Conservation (phyloP, 2,113 vertebrate genomes). For the Alethe diademata region DNA sequence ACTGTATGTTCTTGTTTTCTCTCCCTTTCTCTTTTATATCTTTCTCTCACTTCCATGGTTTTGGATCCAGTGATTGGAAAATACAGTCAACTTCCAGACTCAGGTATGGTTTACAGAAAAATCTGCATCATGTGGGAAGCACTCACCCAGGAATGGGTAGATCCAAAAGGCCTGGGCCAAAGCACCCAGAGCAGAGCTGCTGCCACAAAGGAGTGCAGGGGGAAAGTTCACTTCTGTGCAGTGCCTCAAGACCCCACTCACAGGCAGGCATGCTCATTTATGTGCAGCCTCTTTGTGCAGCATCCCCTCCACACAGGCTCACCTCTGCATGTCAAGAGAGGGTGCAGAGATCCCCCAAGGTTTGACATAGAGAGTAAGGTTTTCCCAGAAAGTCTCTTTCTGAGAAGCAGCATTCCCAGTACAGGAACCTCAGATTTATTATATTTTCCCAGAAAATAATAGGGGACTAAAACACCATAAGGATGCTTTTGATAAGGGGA, state of each 20-base stretch:
- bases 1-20: neutral
- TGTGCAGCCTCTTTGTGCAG: neutral
- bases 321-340: neutral
- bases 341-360: neutral
- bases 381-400: neutral
- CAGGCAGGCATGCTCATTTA: neutral
- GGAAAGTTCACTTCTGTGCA: neutral
- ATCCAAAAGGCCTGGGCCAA: neutral
- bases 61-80: constrained; percentile 91
- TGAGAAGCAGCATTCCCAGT: neutral
- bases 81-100: constrained; percentile 93
- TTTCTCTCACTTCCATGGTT: neutral
- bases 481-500: rapidly evolving
- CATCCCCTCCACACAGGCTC: neutral
- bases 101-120: constrained; percentile 74
- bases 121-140: neutral
- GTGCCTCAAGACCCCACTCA: neutral
- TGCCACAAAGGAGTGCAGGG: neutral
- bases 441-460: neutral
- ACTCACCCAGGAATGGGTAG: rapidly evolving
- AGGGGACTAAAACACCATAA: neutral
- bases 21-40: neutral
- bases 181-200: neutral
- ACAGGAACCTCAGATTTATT: neutral
- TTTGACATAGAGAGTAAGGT: neutral